Evolutionary conservation across 2,113 vertebrate species (phyloP).

Genomic region (Catharus minimus): DNA sequence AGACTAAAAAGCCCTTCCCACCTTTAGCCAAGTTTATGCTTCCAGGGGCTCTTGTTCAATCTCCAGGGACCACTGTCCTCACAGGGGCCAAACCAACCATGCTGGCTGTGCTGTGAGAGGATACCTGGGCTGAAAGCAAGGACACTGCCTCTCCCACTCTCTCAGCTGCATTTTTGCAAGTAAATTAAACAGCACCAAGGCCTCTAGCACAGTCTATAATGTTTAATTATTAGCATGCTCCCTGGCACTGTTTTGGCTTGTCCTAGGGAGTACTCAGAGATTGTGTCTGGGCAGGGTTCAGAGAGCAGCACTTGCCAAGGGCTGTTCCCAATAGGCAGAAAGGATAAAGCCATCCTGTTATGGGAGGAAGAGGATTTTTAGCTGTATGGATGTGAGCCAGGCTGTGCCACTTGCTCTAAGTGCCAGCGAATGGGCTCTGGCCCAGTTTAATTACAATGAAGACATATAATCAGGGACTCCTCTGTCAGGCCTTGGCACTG

Average conservation of each 20-base stretch:
- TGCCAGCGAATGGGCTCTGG: conserved; percentile 47
- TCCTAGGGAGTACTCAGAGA: conserved; percentile 14
- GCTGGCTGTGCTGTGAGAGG: background rate
- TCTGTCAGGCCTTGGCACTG: conserved; percentile 21
- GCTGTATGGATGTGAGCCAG: conserved; percentile 53
- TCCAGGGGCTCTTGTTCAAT: background rate
- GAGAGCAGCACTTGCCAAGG: conserved; percentile 50
- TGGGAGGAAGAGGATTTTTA: conserved; percentile 54
- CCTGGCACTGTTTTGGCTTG: conserved; percentile 38
- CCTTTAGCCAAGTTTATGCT: background rate
- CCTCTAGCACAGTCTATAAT: background rate
- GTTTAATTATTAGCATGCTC: conserved; percentile 46
- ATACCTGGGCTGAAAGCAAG: background rate
- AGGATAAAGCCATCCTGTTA: conserved; percentile 63
- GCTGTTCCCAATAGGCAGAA: conserved; percentile 53
- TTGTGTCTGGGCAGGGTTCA: conserved; percentile 49
- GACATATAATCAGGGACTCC: conserved; percentile 58
- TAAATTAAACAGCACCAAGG: background rate
- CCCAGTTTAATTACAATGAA: conserved; percentile 68
- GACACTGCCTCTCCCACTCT: background rate
- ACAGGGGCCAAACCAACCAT: fast-evolving
- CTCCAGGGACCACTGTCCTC: background rate
- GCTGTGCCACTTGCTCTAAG: conserved; percentile 49
- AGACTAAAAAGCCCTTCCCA: background rate
- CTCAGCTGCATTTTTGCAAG: background rate